phyloP scores from a whole-genome alignment of 2,797 vertebrate species.

The Urosaurus nigricauda region DNA sequence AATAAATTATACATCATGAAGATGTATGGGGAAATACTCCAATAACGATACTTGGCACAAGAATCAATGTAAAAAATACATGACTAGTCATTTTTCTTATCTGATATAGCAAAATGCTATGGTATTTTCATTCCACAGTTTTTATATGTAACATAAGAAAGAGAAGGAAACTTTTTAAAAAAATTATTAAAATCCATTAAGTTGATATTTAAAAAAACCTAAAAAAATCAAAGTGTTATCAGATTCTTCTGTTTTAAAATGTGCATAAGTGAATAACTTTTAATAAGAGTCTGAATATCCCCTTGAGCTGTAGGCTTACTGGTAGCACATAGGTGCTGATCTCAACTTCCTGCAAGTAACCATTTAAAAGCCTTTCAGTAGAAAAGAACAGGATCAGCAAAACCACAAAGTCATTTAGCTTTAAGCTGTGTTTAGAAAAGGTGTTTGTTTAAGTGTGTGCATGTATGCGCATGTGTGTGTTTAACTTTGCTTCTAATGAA shows the following conservation, averaged over 20 bases:
- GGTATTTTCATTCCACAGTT: neutral
- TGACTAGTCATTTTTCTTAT: neutral
- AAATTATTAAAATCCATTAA: neutral
- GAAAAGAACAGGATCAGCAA: slow-evolving; percentile 83
- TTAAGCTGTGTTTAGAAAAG: slow-evolving; percentile 79
- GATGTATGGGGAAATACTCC: neutral
- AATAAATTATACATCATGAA: neutral
- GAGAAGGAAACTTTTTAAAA: neutral
- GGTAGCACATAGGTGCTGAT: slow-evolving; percentile 83
- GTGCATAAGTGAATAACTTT: slow-evolving; percentile 50
- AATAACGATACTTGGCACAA: neutral
- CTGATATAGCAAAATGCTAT: neutral
- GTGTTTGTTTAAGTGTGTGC: slow-evolving; percentile 82
- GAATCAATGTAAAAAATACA: no score
- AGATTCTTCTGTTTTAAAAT: neutral
- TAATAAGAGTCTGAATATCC: slow-evolving; percentile 74
- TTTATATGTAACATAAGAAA: neutral
- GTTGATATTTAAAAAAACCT: neutral
- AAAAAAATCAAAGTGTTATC: neutral
- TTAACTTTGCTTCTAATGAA: slow-evolving; percentile 58
- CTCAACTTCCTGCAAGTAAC: slow-evolving; percentile 81
- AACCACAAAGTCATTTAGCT: slow-evolving; percentile 82
- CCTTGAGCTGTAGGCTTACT: slow-evolving; percentile 72
- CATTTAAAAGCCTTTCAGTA: slow-evolving; percentile 83
- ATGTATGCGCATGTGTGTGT: slow-evolving; percentile 59